Percentiles rank a stretch among this genome's conserved stretches.
Conservation (phyloP, 2,888 invertebrate genomes). For the Tenthredo scrophulariae region DNA sequence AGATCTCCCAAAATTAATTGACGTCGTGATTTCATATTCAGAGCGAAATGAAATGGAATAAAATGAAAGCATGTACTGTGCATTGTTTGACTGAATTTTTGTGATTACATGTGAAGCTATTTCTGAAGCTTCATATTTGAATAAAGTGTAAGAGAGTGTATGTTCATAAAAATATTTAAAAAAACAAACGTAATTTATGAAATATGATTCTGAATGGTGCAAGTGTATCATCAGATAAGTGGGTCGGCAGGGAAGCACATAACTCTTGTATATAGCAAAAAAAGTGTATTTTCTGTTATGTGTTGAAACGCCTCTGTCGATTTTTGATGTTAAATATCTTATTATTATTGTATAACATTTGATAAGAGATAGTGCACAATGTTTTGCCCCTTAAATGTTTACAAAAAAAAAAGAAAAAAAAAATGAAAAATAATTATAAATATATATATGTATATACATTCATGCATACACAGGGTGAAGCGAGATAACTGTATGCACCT, state of each 20-base stretch:
- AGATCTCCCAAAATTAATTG: neutral
- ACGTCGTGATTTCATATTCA: neutral
- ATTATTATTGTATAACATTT: constrained; percentile 50
- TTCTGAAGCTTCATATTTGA: constrained; percentile 47
- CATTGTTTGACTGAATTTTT: constrained; percentile 48
- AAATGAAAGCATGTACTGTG: constrained; percentile 6
- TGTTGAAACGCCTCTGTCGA: constrained; percentile 45
- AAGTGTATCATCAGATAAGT: constrained; percentile 44
- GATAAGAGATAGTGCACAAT: constrained; percentile 47
- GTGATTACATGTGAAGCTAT: constrained; percentile 46
- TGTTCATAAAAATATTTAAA: constrained; percentile 47
- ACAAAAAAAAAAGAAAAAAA: constrained; percentile 29
- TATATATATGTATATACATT: constrained; percentile 39
- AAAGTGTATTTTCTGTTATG: constrained; percentile 50
- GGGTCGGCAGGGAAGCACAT: constrained; percentile 44
- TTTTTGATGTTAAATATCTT: constrained; percentile 51
- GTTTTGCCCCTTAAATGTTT: constrained; percentile 53
- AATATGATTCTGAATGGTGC: constrained; percentile 43
- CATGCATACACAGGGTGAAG: constrained; percentile 42
- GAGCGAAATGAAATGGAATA: neutral
- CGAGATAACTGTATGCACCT: constrained; percentile 13
- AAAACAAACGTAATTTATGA: constrained; percentile 46
- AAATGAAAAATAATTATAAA: constrained; percentile 22
- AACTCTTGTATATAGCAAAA: constrained; percentile 50
- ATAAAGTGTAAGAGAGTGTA: constrained; percentile 51